A percentile compares a stretch with the other conserved stretches of the same genome.
phyloP scores from a whole-genome alignment of 2,797 vertebrate genomes.

The Pelochelys cantorii region DNA sequence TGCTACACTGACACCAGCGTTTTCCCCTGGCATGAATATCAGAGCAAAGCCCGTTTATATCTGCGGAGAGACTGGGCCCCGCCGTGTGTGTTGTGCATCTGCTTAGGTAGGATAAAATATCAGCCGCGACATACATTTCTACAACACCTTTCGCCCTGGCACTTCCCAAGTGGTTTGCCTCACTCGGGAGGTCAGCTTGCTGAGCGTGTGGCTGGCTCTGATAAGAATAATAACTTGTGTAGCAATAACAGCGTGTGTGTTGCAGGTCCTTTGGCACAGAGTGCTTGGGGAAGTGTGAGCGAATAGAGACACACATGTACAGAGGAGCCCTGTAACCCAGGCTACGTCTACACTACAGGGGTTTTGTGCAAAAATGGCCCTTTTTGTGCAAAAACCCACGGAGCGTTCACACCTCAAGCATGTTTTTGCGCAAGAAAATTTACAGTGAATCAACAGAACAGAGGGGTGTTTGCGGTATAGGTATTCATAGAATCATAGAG shows the following conservation, averaged over 20 bases:
- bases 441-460: too few species aligned
- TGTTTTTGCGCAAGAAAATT: too few species aligned
- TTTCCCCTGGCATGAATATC: neutral
- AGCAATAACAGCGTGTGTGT: neutral
- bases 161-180: neutral
- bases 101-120: constrained; percentile 20
- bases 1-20: neutral
- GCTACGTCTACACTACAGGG: too few species aligned
- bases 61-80: neutral
- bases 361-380: too few species aligned
- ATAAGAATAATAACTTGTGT: neutral
- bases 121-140: neutral
- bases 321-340: neutral
- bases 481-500: too few species aligned
- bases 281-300: neutral
- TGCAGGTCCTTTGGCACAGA: neutral
- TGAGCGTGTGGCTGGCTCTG: neutral
- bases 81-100: neutral
- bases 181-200: neutral
- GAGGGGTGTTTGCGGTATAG: too few species aligned
- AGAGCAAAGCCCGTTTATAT: neutral
- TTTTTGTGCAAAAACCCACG: too few species aligned
- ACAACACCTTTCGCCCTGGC: neutral
- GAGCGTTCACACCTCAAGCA: too few species aligned
- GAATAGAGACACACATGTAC: neutral